phyloP scores from a whole-genome alignment of 2,888 invertebrate species.

The Yponomeuta evonymella region DNA sequence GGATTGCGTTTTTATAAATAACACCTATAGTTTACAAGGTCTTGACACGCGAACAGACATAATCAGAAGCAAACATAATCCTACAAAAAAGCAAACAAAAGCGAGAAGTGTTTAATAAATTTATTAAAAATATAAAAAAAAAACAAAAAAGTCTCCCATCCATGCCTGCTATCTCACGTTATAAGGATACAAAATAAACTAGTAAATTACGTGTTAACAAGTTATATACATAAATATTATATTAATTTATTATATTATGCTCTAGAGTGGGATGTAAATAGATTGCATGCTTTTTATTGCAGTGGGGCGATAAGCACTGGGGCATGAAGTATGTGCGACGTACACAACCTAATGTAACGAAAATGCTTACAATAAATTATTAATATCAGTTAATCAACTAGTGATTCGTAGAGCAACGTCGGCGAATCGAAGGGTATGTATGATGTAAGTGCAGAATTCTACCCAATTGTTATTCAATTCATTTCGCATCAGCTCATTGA shows the following conservation, averaged over 20 bases:
- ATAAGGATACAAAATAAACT: slow-evolving; percentile 55
- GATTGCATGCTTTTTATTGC: slow-evolving; percentile 22
- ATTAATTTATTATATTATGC: slow-evolving; percentile 34
- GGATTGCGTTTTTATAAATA: no score
- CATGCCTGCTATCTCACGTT: slow-evolving; percentile 55
- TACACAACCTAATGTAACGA: slow-evolving; percentile 28
- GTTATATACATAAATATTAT: slow-evolving; percentile 49
- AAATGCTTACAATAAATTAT: slow-evolving; percentile 34
- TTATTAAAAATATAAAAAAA: slow-evolving; percentile 60
- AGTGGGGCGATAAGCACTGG: slow-evolving; percentile 24
- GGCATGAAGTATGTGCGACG: slow-evolving; percentile 30
- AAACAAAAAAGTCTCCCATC: slow-evolving; percentile 56
- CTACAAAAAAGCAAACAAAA: slow-evolving; percentile 34
- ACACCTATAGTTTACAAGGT: no score
- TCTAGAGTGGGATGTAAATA: slow-evolving; percentile 33
- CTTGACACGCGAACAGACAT: no score
- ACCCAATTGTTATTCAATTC: no score
- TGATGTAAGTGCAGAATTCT: no score
- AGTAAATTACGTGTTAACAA: slow-evolving; percentile 55
- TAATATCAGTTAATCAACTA: background rate
- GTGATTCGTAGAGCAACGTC: background rate
- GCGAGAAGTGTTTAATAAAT: slow-evolving; percentile 62
- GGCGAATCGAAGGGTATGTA: no score
- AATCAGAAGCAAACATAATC: slow-evolving; percentile 19
- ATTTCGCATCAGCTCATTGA: no score